Evolutionary conservation across 2,888 invertebrate genomes (phyloP), one percentile per base, ranked within the genome.

Genomic region (Digitonthophagus gazella): DNA sequence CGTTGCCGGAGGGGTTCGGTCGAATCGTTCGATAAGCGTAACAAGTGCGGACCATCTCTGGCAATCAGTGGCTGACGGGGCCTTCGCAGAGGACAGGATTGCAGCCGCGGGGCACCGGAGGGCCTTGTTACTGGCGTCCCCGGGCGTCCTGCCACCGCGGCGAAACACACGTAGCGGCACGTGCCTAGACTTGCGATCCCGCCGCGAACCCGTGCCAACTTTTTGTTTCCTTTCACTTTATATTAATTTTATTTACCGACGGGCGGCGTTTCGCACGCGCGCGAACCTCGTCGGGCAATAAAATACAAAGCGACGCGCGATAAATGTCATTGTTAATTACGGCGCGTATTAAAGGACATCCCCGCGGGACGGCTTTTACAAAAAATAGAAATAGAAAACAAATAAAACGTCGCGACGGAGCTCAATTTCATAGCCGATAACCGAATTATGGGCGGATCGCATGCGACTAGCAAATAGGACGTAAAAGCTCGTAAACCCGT

Each of bases 11-110:
- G 78, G 81, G 77, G 66, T 64, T 20, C 71, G 67, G 75, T 78
- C 76, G 79, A 79, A 80, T 81, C 80, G 78, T 78, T 79, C 79
- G 78, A 80, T 78, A 79, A 79, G 76, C 72, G 70, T 73, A 73
- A 73, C 71, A 72, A 72, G 74, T 73, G 75, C 71, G 71, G 75
- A 71, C 67, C 61, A 71, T 67, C 70, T 64, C 67, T 72, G 75
- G 75, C 76, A 76, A 76, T 76, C 75, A 75, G 75, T 76, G 74
- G 76, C 76, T 75, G 73, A 75, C 28, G 28, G 28, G 28, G 74
- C 70, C 74, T 77, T 77, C 70, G 61, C 71, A 44, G 28, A 3
- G 28, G 28, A 72, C 64, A 67, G 71, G 72, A 72, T 71, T 71
- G 73, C 54, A 72, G 73, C 76, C 76, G 74, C 74, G 73, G 75